These are phyloP conservation scores for Gorsachius goisagi DNA, from an alignment of 2,113 vertebrate species.

Conservation along the genomic window DNA sequence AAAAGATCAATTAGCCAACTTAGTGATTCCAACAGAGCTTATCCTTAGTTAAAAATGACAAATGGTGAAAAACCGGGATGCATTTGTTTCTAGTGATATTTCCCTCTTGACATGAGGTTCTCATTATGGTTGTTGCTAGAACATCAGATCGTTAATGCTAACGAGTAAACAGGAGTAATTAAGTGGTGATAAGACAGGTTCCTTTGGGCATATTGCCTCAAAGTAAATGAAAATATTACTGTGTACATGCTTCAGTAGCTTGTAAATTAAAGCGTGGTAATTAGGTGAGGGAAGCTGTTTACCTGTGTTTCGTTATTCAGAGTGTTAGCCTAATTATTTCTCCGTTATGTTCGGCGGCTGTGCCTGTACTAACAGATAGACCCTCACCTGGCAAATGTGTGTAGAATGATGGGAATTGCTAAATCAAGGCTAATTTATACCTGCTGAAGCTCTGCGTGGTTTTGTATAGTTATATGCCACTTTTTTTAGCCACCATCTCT, in stretches of 20 bases:
- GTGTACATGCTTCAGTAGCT: constrained; percentile 13
- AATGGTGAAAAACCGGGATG: neutral
- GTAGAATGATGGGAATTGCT: neutral
- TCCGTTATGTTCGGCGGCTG: neutral
- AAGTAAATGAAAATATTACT: constrained; percentile 42
- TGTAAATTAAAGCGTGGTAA: constrained; percentile 49
- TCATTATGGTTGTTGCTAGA: constrained; percentile 15
- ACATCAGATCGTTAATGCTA: constrained; percentile 46
- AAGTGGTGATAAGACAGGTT: constrained; percentile 52
- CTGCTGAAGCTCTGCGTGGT: neutral
- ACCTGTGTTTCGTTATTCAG: neutral
- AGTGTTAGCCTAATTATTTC: neutral
- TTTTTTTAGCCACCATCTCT: neutral
- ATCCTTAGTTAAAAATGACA: constrained; percentile 40
- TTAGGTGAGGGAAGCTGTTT: constrained; percentile 35
- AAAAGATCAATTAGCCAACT: constrained; percentile 25
- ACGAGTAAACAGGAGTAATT: constrained; percentile 57
- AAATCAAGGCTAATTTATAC: neutral
- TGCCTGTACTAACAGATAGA: neutral
- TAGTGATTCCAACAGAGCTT: neutral
- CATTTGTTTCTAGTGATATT: constrained; percentile 20
- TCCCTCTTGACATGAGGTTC: neutral
- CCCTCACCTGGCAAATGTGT: neutral
- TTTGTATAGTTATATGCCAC: neutral
- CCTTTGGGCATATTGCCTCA: constrained; percentile 50